phyloP scores from a whole-genome alignment of 2,888 invertebrate genomes.

The Leptinotarsa peninsularis region DNA sequence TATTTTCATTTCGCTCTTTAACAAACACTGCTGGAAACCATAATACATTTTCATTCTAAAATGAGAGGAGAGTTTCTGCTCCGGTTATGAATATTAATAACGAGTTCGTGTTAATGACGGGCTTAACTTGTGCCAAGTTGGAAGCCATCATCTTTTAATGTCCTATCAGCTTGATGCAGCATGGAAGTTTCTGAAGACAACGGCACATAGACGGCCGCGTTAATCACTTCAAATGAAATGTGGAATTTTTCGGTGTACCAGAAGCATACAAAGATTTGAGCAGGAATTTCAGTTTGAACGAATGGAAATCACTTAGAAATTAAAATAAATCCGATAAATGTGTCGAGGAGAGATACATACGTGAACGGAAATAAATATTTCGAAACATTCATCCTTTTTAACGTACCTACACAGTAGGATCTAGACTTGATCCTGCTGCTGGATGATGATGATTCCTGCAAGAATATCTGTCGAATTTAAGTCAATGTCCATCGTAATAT shows the following conservation, averaged over 20 bases:
- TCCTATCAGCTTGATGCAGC: constrained; percentile 30
- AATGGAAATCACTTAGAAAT: neutral
- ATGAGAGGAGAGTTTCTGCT: neutral
- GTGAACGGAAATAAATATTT: no score
- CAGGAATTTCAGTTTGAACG: neutral
- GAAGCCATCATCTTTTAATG: constrained; percentile 33
- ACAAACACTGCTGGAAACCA: neutral
- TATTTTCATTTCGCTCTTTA: neutral
- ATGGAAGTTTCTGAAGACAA: constrained; percentile 18
- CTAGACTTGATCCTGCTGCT: no score
- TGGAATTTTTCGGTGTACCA: neutral
- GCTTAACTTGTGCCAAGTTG: constrained; percentile 28
- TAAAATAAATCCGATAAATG: no score
- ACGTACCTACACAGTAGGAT: no score
- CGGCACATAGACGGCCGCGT: neutral
- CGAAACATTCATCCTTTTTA: no score
- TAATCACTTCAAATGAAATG: constrained; percentile 13
- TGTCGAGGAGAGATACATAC: no score
- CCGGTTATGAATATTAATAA: constrained; percentile 15
- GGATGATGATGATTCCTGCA: no score
- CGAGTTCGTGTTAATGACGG: constrained; percentile 29
- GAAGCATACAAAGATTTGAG: neutral
- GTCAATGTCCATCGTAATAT: no score
- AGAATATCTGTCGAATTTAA: no score
- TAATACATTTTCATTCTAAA: neutral